Evolutionary conservation across 1,140 invertebrate species (phyloP), one percentile per base, ranked within the genome.

Genomic region (Ladona fulva): DNA sequence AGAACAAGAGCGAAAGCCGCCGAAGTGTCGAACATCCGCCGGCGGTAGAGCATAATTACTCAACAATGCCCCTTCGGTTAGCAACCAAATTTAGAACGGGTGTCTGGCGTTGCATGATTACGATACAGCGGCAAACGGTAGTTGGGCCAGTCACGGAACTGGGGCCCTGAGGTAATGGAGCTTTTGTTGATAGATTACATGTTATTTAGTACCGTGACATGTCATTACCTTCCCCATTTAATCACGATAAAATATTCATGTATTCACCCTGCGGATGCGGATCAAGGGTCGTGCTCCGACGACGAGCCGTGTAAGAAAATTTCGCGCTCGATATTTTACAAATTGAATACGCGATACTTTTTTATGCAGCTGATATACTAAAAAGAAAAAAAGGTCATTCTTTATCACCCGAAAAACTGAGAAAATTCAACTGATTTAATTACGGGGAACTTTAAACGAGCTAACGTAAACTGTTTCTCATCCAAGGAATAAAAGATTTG

Each of bases 161-260:
- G 52, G 52, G 1, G n/a, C 52, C 52, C 52, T 19, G 14, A 66
- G 52, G 52, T 66, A 66, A 66, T 66, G 52, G 52, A 19, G 52
- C 52, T 22, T 66, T 66, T 66, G 52, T 66, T 66, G 52, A 66
- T 66, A 66, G 52, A 66, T 66, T 66, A 66, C 52, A 66, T 66
- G 52, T 66, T 66, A 66, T 66, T 66, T 66, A 66, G 52, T 22
- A 5, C 52, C 52, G 52, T 66, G 52, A 66, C 52, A 66, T 66
- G 52, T 66, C 52, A 66, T 66, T 66, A 66, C 52, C 52, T 16
- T 12, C n/a, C 52, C 16, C 52, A 66, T 66, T 66, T 66, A 66
- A 22, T 66, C 52, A 66, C 52, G 52, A 66, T 66, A 66, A 66
- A 22, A 66, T 66, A 66, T 66, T 66, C 52, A 66, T 66, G 52